A percentile compares a stretch with the other conserved stretches of the same genome.
These are phyloP conservation scores for Pelecanus crispus DNA, from an alignment of 2,113 vertebrate genomes.

Conservation along the genomic window DNA sequence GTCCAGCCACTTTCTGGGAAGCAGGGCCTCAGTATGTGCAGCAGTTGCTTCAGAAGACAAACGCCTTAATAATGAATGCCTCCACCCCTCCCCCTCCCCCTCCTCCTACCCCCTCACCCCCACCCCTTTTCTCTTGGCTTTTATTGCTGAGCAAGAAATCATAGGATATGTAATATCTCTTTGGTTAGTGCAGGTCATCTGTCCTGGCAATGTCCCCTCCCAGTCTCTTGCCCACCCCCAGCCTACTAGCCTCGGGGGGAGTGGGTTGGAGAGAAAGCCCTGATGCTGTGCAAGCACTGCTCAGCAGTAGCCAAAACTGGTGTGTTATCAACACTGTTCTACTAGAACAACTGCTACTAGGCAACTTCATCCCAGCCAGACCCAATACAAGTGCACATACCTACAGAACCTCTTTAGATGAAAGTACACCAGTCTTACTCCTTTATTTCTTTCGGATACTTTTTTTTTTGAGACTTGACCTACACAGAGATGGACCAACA, in stretches of 20 bases:
- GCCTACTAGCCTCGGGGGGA: fast-evolving
- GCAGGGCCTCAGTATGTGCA: fast-evolving
- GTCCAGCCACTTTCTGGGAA: not conserved
- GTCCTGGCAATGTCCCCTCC: not conserved
- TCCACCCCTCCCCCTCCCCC: no score
- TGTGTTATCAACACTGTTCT: not conserved
- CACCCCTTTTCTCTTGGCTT: not conserved
- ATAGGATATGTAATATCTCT: not conserved
- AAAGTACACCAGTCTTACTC: not conserved
- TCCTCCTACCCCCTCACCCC: no score
- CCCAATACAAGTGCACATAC: not conserved
- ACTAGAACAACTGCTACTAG: no score
- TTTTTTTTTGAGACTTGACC: not conserved
- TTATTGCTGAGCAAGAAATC: not conserved
- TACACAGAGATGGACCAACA: not conserved
- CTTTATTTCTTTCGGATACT: not conserved
- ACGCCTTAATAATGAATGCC: not conserved
- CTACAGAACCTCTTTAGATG: not conserved
- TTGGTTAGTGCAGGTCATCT: not conserved
- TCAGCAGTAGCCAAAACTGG: not conserved
- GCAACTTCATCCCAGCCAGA: not conserved
- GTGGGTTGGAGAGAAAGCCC: not conserved
- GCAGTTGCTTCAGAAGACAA: not conserved
- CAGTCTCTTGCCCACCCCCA: not conserved
- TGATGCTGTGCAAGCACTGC: not conserved